A percentile compares a stretch with the other conserved stretches of the same genome.
These are phyloP conservation scores for Dolichotis patagonum DNA, from an alignment of 2,113 vertebrate species.

Conservation along the genomic window DNA sequence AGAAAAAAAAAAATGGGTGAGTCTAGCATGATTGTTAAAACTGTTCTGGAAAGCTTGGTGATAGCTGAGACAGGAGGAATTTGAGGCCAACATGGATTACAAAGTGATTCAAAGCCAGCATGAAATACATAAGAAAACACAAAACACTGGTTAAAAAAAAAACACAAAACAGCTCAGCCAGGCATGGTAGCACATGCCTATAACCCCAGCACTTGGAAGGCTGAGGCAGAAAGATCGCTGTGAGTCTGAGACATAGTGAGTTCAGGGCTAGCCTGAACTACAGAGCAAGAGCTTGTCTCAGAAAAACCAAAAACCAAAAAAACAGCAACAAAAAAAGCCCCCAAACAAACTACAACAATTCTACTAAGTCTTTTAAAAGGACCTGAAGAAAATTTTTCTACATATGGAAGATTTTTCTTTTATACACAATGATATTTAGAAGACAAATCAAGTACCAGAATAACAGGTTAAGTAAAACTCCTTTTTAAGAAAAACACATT, in stretches of 20 bases:
- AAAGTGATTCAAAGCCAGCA: background rate
- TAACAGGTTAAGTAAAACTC: background rate
- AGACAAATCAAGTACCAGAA: background rate
- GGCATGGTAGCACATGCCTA: background rate
- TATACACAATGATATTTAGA: background rate
- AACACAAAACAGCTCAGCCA: background rate
- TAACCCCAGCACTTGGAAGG: background rate
- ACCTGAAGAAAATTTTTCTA: background rate
- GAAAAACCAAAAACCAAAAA: background rate
- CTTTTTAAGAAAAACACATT: background rate
- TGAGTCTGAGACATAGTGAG: background rate
- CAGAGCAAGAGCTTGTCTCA: background rate
- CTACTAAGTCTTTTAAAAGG: slow-evolving; percentile 20
- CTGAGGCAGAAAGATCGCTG: background rate
- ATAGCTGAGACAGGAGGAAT: background rate
- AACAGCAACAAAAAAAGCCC: background rate
- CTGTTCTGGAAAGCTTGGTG: background rate
- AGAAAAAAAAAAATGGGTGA: slow-evolving; percentile 13
- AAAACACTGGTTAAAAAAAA: background rate
- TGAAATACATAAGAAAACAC: background rate
- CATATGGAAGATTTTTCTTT: no score
- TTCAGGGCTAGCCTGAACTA: background rate
- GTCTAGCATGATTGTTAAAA: background rate
- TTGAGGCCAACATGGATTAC: background rate
- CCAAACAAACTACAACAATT: background rate